Base-by-base conservation (phyloP, 2,113 vertebrate genomes). In the Greenwoodochromis staneri region DNA sequence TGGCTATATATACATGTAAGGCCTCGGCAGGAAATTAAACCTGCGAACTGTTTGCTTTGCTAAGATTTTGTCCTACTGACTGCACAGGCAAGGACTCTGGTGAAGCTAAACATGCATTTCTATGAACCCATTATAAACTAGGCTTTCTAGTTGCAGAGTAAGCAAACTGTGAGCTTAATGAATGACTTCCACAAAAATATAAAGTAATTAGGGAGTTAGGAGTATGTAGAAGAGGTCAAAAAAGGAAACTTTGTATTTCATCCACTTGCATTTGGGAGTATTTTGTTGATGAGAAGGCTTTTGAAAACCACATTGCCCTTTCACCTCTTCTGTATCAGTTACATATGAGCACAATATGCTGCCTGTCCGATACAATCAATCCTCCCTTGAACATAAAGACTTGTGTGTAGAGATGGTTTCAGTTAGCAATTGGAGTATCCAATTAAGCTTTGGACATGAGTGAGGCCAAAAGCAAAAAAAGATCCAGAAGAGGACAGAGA, bases 1-100 rank as follows among this genome's bases (percentile, higher is more conserved):
- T 89, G 45, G 55, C 92, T 94, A 91, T 93, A 92, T 94, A 95
- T 95, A 94, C 82, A 94, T 86, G 59, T 88, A 85, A 87, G 38
- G 47, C 82, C 91, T 85, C 14, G 53, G 90, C 42, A 54, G 61
- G 80, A 93, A 81, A 89, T 76, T 71, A 61, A 86, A 84, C 59
- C 47, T 73, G n/a, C 14, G 57, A 11, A 40, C 47, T 83, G 34
- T 87, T 91, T 45, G 34, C 24, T 83, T 61, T 82, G 53, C 76
- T 88, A 71, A 81, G 63, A 84, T 88, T 91, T 87, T 66, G 73
- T 59, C 34, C 63, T 34, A 87, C 38, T 81, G 36, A 90, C 81
- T 89, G 45, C 40, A 21, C 19, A 66, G 40, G 49, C 34, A 84
- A 73, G 47, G 73, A 47, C 81, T 91, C 47, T 78, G 38, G 31